Conservation (phyloP, 1,140 invertebrate species). For the Papilio machaon region DNA sequence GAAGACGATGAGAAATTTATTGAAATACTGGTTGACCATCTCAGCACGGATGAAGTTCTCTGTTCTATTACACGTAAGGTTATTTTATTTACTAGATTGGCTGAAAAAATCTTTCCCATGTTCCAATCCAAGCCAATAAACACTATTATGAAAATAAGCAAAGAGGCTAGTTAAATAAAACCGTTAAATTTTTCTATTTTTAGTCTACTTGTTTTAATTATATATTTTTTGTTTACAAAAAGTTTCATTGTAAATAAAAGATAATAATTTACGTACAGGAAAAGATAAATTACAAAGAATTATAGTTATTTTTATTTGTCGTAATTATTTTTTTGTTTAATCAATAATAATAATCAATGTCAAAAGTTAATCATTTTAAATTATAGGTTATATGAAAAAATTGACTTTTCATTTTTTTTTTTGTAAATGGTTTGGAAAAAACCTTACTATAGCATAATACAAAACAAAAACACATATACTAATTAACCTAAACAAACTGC, state of each 20-base stretch:
- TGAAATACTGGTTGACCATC: conserved; percentile 51
- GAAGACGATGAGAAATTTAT: conserved; percentile 62
- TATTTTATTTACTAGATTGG: background rate
- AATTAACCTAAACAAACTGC: background rate
- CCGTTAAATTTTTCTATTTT: too few species aligned
- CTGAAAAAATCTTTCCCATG: too few species aligned
- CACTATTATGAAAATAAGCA: too few species aligned
- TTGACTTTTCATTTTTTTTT: background rate
- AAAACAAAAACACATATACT: background rate
- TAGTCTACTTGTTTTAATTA: too few species aligned
- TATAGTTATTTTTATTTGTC: too few species aligned
- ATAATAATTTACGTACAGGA: conserved; percentile 2
- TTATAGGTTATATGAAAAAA: background rate
- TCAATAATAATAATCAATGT: background rate
- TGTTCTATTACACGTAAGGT: conserved; percentile 52
- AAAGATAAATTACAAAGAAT: background rate
- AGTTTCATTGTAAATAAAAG: background rate
- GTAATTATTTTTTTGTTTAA: too few species aligned
- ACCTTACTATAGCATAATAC: background rate
- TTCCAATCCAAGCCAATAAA: too few species aligned
- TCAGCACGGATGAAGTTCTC: conserved; percentile 60
- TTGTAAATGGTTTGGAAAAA: background rate
- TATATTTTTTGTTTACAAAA: too few species aligned
- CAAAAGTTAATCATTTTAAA: background rate
- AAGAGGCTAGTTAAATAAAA: too few species aligned